These are phyloP conservation scores for Ophioninae sp. DNA, from an alignment of 2,888 invertebrate genomes.

Conservation along the genomic window DNA sequence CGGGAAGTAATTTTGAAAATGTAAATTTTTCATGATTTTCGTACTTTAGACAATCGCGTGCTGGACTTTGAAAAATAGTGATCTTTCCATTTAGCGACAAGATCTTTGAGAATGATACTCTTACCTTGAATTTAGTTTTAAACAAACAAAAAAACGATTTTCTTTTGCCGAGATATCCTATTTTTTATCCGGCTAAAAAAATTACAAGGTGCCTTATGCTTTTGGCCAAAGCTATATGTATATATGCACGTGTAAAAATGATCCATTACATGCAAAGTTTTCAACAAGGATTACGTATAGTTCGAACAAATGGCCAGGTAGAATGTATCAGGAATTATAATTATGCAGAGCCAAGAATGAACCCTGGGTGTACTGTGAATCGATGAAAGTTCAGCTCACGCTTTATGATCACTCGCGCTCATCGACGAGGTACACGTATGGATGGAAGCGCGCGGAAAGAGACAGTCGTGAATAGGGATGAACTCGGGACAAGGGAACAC, in stretches of 20 bases:
- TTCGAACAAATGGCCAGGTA: constrained; percentile 8
- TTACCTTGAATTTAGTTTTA: too few species aligned
- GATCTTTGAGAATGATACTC: too few species aligned
- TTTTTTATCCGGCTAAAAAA: too few species aligned
- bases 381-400: constrained; percentile 7
- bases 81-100: too few species aligned
- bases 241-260: constrained; percentile 1
- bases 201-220: too few species aligned
- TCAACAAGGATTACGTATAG: constrained; percentile 9
- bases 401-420: constrained; percentile 1
- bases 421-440: neutral
- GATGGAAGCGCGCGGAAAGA: neutral
- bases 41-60: too few species aligned
- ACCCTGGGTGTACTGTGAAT: neutral
- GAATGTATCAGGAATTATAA: constrained; percentile 36
- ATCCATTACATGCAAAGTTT: constrained; percentile 23
- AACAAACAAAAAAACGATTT: too few species aligned
- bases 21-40: too few species aligned
- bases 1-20: too few species aligned
- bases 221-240: neutral
- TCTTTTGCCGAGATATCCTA: too few species aligned
- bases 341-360: constrained; percentile 5
- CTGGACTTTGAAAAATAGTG: too few species aligned
- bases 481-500: neutral
- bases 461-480: neutral